Evolutionary conservation across 1,140 invertebrate species (phyloP), one percentile per base, ranked within the genome.

Genomic region (Drosophila littoralis): DNA sequence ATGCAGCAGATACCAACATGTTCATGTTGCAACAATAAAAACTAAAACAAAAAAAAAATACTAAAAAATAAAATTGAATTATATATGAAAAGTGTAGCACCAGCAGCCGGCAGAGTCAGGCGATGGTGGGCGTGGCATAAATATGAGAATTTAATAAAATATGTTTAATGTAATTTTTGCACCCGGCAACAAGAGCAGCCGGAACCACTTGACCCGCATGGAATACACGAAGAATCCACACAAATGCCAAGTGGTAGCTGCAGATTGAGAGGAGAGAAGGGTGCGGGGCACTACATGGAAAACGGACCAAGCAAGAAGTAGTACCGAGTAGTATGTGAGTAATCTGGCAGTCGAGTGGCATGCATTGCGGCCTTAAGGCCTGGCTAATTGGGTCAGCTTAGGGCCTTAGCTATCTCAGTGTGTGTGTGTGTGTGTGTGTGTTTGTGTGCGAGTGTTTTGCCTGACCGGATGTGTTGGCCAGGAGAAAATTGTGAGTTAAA

Each of bases 91-190:
- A 58, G 40, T 70, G 79, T 70, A 76, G 63, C 61, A 71, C 67
- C 58, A 81, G 66, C 79, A 70, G 66, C 69, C 55, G 55, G 50
- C 15, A 48, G 51, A 43, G 42, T 42, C 35, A 45, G 22, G 35
- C 12, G 48, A 8, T 12, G 2, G 57, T 51, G 58, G 66, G 66
- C 51, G 42, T 75, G 66, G 66, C 40, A 70, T 63, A 60, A 73
- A 71, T 76, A 65, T 58, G 83, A 60, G 79, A 89, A 80, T 86
- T 88, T 72, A 83, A 88, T 89, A 83, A 59, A 89, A 81, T 80
- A 88, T 89, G 74, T 89, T 88, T 89, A 79, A 83, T 88, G 80
- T 72, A 89, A 89, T 83, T 80, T 83, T 48, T 63, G 54, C 67
- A 35, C 36, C 36, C 12, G n/a, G 28, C 42, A 50, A 35, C 22